Conservation (phyloP, 2,113 vertebrate genomes). For the Charadrius vociferus region DNA sequence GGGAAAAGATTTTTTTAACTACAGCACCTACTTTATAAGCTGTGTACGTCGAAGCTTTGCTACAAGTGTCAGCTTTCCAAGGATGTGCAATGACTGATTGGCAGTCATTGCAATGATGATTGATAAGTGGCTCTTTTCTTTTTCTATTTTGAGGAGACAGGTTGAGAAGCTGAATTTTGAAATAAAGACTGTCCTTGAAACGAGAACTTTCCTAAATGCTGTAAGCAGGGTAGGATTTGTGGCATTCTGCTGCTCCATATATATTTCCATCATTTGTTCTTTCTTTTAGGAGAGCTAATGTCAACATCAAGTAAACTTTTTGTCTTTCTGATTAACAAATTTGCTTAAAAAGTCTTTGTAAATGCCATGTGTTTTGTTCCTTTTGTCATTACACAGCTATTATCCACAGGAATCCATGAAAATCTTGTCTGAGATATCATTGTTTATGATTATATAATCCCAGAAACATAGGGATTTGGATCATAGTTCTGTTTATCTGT, state of each 20-base stretch:
- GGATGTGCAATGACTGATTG: background rate
- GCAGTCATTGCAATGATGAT: background rate
- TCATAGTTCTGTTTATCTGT: background rate
- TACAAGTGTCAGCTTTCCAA: background rate
- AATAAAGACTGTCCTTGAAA: background rate
- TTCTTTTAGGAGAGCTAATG: background rate
- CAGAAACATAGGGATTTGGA: background rate
- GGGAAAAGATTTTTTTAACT: background rate
- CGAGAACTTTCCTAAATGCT: background rate
- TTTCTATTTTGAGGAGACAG: background rate
- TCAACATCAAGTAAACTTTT: background rate
- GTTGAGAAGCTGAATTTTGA: background rate
- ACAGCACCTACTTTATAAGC: background rate
- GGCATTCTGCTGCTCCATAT: background rate
- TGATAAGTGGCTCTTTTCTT: background rate
- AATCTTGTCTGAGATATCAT: background rate
- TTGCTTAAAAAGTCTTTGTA: background rate
- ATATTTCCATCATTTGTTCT: background rate
- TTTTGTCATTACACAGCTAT: background rate
- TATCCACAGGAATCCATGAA: background rate
- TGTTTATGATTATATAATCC: background rate
- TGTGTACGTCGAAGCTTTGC: background rate
- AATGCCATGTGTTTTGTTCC: background rate
- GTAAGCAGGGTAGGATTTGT: background rate
- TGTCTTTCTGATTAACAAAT: background rate